A percentile compares a stretch with the other conserved stretches of the same genome.
Evolutionary conservation across 2,888 invertebrate species (phyloP).

Genomic region (Andrena fulva): DNA sequence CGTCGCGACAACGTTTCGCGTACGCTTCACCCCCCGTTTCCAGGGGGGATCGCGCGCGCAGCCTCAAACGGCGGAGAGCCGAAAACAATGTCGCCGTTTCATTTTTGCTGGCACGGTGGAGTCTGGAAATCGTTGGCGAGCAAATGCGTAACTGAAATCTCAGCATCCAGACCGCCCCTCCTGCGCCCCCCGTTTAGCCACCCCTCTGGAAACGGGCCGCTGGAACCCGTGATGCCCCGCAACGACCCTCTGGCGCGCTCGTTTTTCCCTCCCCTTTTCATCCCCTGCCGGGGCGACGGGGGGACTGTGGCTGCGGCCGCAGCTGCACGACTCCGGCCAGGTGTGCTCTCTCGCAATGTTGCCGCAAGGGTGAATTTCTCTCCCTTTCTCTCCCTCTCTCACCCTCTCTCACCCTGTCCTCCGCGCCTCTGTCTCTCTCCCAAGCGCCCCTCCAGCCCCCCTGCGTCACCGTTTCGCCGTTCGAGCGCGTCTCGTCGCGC

Average conservation of each 20-base stretch:
- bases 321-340: conserved; percentile 82
- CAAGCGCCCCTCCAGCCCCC: conserved; percentile 36
- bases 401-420: conserved; percentile 27
- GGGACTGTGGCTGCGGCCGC: conserved; percentile 81
- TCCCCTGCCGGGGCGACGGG: conserved; percentile 79
- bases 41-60: conserved; percentile 4
- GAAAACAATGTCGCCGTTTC: conserved; percentile 46
- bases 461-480: conserved; percentile 38
- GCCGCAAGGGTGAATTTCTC: conserved; percentile 76
- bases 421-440: conserved; percentile 26
- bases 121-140: conserved; percentile 66
- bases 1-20: background rate
- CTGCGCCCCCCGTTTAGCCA: conserved; percentile 42
- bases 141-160: conserved; percentile 83
- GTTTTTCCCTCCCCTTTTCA: conserved; percentile 80
- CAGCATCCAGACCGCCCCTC: conserved; percentile 77
- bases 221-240: conserved; percentile 69
- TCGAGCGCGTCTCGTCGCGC: conserved; percentile 44
- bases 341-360: conserved; percentile 81
- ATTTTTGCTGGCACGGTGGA: conserved; percentile 50
- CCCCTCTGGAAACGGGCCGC: conserved; percentile 50
- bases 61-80: background rate
- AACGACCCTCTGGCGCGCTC: conserved; percentile 76
- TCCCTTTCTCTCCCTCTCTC: conserved; percentile 54
- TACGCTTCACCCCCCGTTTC: background rate